These are phyloP conservation scores for Mylabris sibirica DNA, from an alignment of 2,888 invertebrate genomes.

Conservation along the genomic window DNA sequence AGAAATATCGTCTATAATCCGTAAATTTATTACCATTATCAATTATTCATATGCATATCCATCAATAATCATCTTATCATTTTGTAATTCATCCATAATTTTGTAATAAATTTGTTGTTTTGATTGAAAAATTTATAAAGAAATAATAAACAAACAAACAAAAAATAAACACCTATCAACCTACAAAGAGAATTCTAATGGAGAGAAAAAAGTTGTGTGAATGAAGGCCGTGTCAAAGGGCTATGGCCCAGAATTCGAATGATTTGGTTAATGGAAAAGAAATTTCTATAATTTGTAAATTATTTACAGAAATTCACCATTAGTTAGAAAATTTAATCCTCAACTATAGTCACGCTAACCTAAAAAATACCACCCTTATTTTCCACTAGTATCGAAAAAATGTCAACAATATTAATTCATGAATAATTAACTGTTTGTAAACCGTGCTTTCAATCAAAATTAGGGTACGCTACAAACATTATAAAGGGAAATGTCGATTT, in stretches of 20 bases:
- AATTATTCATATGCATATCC: constrained; percentile 14
- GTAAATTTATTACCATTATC: constrained; percentile 28
- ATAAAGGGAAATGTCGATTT: neutral
- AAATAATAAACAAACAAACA: neutral
- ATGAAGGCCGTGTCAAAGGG: constrained; percentile 31
- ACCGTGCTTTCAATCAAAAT: neutral
- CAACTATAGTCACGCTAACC: constrained; percentile 25
- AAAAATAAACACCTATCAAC: neutral
- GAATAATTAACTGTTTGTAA: constrained; percentile 10
- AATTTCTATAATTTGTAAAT: constrained; percentile 34
- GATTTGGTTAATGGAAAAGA: constrained; percentile 29
- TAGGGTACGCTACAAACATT: neutral
- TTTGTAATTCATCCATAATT: constrained; percentile 19
- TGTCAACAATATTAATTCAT: constrained; percentile 20
- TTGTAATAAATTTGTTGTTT: constrained; percentile 25
- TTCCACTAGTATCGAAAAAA: constrained; percentile 15
- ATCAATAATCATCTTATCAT: constrained; percentile 14
- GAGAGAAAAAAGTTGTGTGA: neutral
- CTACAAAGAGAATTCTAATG: neutral
- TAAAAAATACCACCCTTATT: constrained; percentile 10
- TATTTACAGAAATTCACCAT: constrained; percentile 34
- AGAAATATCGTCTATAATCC: constrained; percentile 22
- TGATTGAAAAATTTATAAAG: constrained; percentile 18
- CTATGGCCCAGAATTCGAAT: constrained; percentile 31
- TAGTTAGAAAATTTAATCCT: constrained; percentile 28